Evolutionary conservation across 2,113 vertebrate genomes (phyloP).

Genomic region (Rhizomys pruinosus): DNA sequence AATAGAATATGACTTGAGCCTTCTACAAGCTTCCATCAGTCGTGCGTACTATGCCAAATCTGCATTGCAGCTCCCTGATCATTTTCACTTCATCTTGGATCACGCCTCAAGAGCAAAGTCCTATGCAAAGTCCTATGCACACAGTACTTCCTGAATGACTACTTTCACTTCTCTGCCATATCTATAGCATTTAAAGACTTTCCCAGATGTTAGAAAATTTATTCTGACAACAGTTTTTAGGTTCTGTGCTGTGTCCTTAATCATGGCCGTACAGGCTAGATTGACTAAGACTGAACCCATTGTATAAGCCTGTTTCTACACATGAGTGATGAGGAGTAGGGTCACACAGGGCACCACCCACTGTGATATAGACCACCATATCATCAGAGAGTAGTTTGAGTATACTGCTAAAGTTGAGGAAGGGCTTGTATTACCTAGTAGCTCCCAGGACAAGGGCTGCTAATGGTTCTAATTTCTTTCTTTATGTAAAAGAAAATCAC

Average conservation of each 20-base stretch:
- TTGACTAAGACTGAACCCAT: constrained; percentile 63
- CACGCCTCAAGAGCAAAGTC: constrained; percentile 58
- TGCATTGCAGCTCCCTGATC: constrained; percentile 55
- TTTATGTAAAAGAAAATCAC: constrained; percentile 34
- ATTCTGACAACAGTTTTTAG: constrained; percentile 69
- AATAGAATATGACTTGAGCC: constrained; percentile 36
- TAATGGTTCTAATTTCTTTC: constrained; percentile 3
- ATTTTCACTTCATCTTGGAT: constrained; percentile 53
- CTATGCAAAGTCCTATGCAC: constrained; percentile 17
- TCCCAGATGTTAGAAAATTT: constrained; percentile 76
- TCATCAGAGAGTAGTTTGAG: constrained; percentile 46
- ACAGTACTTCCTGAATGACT: constrained; percentile 17
- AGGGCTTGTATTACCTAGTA: constrained; percentile 12
- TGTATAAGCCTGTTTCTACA: constrained; percentile 65
- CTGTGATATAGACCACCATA: constrained; percentile 56
- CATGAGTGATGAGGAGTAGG: constrained; percentile 65
- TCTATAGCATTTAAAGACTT: constrained; percentile 60
- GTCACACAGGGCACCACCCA: constrained; percentile 63
- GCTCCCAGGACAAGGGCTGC: constrained; percentile 10
- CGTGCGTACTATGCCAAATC: constrained; percentile 43
- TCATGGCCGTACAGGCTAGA: constrained; percentile 49
- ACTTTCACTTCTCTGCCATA: constrained; percentile 21
- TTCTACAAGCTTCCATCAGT: constrained; percentile 61
- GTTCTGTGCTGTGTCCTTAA: constrained; percentile 66
- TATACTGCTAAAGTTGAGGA: constrained; percentile 40